Evolutionary conservation across 1,140 invertebrate genomes (phyloP).

Genomic region (Yoshiicerus persimilis): DNA sequence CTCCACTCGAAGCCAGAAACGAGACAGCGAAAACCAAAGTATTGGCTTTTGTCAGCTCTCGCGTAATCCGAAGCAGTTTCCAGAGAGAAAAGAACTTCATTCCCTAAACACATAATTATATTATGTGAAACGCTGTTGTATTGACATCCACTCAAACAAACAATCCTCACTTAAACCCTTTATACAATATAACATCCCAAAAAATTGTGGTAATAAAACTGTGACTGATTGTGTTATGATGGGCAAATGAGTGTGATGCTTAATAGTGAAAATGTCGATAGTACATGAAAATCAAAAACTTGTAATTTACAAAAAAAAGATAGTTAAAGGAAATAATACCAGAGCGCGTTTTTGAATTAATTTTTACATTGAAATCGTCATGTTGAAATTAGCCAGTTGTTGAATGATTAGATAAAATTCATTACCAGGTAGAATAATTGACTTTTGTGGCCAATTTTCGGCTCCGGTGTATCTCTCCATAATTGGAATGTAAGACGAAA

Average conservation of each 20-base stretch:
- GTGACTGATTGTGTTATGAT: too few species aligned
- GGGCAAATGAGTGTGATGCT: too few species aligned
- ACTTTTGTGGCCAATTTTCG: slow-evolving; percentile 82
- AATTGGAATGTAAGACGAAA: slow-evolving; percentile 66
- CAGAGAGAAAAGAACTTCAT: slow-evolving; percentile 90
- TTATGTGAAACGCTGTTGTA: not conserved
- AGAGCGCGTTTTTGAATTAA: not conserved
- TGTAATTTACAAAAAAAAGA: not conserved
- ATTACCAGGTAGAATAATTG: slow-evolving; percentile 78
- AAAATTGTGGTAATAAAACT: too few species aligned
- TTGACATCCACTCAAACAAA: not conserved
- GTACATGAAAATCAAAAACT: too few species aligned
- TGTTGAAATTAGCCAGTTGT: too few species aligned
- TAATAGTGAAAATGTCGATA: too few species aligned
- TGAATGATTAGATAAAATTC: not conserved
- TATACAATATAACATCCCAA: too few species aligned
- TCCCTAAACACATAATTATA: slow-evolving; percentile 63
- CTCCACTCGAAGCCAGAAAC: slow-evolving; percentile 90
- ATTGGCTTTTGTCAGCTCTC: slow-evolving; percentile 80
- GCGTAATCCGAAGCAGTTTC: slow-evolving; percentile 95
- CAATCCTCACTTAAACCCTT: not conserved
- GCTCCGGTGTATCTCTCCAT: slow-evolving; percentile 69
- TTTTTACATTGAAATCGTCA: not conserved
- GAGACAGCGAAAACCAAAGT: slow-evolving; percentile 89
- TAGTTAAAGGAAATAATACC: not conserved